A percentile compares a stretch with the other conserved stretches of the same genome.
These are phyloP conservation scores for Engraulis encrasicolus DNA, from an alignment of 2,113 vertebrate genomes.

Conservation along the genomic window DNA sequence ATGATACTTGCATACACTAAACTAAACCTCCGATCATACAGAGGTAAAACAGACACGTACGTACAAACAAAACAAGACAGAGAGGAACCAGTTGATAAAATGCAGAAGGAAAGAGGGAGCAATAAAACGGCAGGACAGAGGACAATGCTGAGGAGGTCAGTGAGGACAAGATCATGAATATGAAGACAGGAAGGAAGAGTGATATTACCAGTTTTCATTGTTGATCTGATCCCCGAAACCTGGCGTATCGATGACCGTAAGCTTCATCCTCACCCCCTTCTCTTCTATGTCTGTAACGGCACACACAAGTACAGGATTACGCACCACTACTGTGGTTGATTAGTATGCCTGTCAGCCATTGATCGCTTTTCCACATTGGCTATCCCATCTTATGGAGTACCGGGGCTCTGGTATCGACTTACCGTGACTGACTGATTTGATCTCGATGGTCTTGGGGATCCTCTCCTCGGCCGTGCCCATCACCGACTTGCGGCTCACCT, in stretches of 20 bases:
- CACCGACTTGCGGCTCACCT: constrained; percentile 94
- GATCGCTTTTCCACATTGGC: not conserved
- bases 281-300: constrained; percentile 89
- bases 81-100: no score
- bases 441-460: constrained; percentile 97
- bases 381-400: constrained; percentile 30
- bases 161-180: not conserved
- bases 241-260: constrained; percentile 96
- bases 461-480: constrained; percentile 87
- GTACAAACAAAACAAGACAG: not conserved
- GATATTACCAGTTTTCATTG: constrained; percentile 94
- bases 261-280: constrained; percentile 97
- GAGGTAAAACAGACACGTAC: no score
- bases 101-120: no score
- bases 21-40: no score
- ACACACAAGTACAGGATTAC: not conserved
- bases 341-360: not conserved
- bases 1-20: no score
- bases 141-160: not conserved
- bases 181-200: not conserved
- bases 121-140: not conserved
- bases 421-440: constrained; percentile 97
- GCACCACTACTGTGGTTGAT: not conserved
- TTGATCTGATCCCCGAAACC: constrained; percentile 99
- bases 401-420: constrained; percentile 18